phyloP scores from a whole-genome alignment of 2,113 vertebrate genomes.

The Pyxicephalus adspersus region DNA sequence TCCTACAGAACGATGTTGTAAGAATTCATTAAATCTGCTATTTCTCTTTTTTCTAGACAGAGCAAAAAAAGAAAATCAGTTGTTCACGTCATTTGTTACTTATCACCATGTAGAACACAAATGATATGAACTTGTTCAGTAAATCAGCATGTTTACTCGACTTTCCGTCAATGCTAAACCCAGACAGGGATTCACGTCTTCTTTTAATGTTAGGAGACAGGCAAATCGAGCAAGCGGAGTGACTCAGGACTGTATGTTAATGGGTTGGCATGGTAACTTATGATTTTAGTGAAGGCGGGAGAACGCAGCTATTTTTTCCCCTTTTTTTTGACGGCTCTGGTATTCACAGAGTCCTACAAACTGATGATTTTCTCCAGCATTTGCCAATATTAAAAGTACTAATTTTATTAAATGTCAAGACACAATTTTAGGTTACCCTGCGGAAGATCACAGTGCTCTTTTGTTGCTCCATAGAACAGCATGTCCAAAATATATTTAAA shows the following conservation, averaged over 20 bases:
- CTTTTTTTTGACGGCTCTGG: background rate
- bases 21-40: too few relatives aligned
- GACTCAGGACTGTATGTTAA: constrained; percentile 43
- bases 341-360: constrained; percentile 2
- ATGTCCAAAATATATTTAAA: constrained; percentile 18
- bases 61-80: background rate
- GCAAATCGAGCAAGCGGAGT: constrained; percentile 14
- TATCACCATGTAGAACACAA: background rate
- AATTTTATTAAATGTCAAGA: constrained; percentile 46
- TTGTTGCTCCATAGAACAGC: constrained; percentile 30
- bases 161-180: background rate
- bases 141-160: constrained; percentile 38
- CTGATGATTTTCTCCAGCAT: constrained; percentile 33
- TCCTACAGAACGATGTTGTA: too few relatives aligned
- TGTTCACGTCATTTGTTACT: background rate
- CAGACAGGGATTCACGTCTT: constrained; percentile 2
- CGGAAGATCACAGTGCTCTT: constrained; percentile 17
- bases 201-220: constrained; percentile 38
- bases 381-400: constrained; percentile 27
- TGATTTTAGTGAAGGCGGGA: constrained; percentile 20
- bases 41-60: too few relatives aligned
- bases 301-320: background rate
- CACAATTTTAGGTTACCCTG: constrained; percentile 1
- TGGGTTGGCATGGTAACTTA: constrained; percentile 38
- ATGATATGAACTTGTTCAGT: constrained; percentile 19